Evolutionary conservation across 1,140 invertebrate genomes (phyloP), one percentile per base, ranked within the genome.

Genomic region (Diploscapter pachys): DNA sequence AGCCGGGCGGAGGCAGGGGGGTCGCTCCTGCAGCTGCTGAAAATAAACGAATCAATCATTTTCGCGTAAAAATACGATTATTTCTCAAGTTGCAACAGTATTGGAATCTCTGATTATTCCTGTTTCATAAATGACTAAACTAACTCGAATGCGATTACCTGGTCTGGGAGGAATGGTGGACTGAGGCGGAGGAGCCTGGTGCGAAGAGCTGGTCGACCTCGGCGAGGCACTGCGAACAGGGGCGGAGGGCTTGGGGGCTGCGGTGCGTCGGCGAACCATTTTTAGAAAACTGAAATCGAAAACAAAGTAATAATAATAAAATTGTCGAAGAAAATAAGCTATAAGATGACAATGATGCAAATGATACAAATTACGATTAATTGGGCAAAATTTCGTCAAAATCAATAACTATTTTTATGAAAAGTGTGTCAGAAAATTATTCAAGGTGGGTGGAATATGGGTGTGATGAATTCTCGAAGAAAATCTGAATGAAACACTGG

Each of bases 201-300:
- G 50, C 50, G 72, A 52, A 6, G 51, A 31, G 4, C 48, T 13
- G 31, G 72, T 55, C 8, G 51, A 31, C 5, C 48, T 13, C 59
- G 75, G 63, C 9, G 72, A 50, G 49, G 76, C 76, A 4, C 66
- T 65, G 9, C 76, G 63, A 9, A 78, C 76, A 55, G 76, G 76
- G 53, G 76, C 66, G 49, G 72, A 74, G n/a, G 76, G 72, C 11
- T 55, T 54, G 61, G 78, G 78, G 64, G 78, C 78, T 71, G 78
- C 64, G 8, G 72, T 62, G 64, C 78, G 77, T 59, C 76, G 63
- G 56, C 77, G 77, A 31, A 78, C 77, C 77, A 78, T 77, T 78
- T 74, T 78, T 64, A 62, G 77, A 78, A n/a, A 55, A 31, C 31
- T 31, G 31, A 31, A 31, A 31, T 31, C 31, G 31, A 71, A 62